Base-by-base conservation (phyloP, 2,113 vertebrate species). In the Cochlearius cochlearius region DNA sequence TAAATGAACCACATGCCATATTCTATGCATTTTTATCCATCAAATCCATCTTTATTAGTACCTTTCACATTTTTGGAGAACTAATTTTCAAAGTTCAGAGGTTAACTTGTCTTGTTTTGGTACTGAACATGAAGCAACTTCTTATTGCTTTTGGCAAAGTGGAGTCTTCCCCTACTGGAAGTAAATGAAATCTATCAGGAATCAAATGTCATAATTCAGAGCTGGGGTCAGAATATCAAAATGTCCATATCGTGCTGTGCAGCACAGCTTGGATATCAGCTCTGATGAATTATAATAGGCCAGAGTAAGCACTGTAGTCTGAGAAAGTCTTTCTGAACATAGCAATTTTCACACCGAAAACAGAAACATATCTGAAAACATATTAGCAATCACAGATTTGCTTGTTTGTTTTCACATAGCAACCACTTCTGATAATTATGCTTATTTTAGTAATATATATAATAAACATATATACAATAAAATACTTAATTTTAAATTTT, bases 61-160 rank as follows among this genome's bases (percentile, higher is more conserved):
- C 36, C 75, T 91, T 80, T 84, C 59, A 95, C 5, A n/a, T 73
- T 91, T 95, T 88, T 67, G 6, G 67, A 89, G 80, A 76, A 79
- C 49, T 94, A 86, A 95, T 95, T 95, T 97, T 92, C 68, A 27
- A 77, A 92, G 86, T 81, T 92, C 94, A 96, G 53, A 94, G 79
- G 86, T 86, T 95, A 93, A 78, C 59, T 92, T 86, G 50, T 73
- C 94, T 86, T 92, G 55, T 93, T 96, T 95, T 86, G 90, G 68
- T 86, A 93, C 39, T 71, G 72, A 96, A 84, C 72, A 81, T 38
- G 56, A 93, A 91, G 21, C 9, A 94, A 94, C 79, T 94, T 88
- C 59, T 74, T 78, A 71, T 6, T 81, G 63, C 63, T 96, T 96
- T 88, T 88, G 55, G 63, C 86, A 84, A 93, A 91, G 64, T 53